Percentiles rank a stretch among this genome's conserved stretches.
Conservation (phyloP, 2,888 invertebrate genomes). For the Cataglyphis altisquamis region DNA sequence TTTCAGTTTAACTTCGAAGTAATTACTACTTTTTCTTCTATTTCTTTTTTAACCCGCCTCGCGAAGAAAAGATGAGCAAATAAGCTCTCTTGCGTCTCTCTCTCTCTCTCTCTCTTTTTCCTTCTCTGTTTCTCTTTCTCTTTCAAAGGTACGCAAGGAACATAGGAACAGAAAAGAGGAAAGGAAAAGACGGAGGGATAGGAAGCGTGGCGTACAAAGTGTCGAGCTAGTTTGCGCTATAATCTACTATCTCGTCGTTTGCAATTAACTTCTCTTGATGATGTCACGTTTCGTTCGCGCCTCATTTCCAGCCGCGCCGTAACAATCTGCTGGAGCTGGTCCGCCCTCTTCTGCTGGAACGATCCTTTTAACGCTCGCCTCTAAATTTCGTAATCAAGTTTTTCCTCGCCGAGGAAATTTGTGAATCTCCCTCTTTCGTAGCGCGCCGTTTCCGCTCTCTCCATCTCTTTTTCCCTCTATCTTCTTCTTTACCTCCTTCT, state of each 20-base stretch:
- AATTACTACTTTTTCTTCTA: constrained; percentile 42
- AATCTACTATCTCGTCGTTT: constrained; percentile 82
- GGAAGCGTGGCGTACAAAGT: constrained; percentile 76
- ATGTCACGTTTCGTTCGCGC: constrained; percentile 83
- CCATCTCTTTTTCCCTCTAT: constrained; percentile 10
- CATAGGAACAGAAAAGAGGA: constrained; percentile 65
- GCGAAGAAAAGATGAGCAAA: constrained; percentile 55
- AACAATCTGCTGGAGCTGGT: constrained; percentile 78
- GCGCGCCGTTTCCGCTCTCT: neutral
- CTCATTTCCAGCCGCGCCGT: constrained; percentile 82
- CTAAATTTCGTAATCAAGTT: constrained; percentile 84
- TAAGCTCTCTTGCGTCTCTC: constrained; percentile 32
- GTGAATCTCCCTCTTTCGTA: constrained; percentile 75
- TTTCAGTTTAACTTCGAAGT: constrained; percentile 40
- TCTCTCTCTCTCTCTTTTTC: neutral
- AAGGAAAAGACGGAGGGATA: constrained; percentile 44
- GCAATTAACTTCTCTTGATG: constrained; percentile 84
- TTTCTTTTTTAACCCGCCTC: constrained; percentile 22
- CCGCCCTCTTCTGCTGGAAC: constrained; percentile 64
- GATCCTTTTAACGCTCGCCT: constrained; percentile 82
- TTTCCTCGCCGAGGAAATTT: constrained; percentile 82
- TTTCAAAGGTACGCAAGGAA: constrained; percentile 44
- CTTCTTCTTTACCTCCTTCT: constrained; percentile 28
- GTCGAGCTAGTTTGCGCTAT: constrained; percentile 82
- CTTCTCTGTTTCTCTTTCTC: neutral